A percentile compares a stretch with the other conserved stretches of the same genome.
phyloP scores from a whole-genome alignment of 2,113 vertebrate species.

The Hyaena hyaena region DNA sequence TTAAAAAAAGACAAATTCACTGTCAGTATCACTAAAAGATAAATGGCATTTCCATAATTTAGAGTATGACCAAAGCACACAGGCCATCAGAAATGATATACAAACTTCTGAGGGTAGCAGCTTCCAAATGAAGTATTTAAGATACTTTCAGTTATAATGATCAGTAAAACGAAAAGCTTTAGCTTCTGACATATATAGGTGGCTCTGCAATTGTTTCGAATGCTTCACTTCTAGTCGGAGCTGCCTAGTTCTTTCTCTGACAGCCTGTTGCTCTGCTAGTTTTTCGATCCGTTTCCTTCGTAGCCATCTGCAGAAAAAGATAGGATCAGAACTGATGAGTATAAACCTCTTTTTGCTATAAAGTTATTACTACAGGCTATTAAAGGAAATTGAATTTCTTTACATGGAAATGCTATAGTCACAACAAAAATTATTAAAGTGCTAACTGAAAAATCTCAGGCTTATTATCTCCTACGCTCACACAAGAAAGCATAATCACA shows the following conservation, averaged over 20 bases:
- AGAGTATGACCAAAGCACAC: conserved; percentile 70
- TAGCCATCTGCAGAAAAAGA: conserved; percentile 91
- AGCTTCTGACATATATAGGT: conserved; percentile 87
- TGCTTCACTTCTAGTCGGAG: conserved; percentile 91
- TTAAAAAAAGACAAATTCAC: conserved; percentile 65
- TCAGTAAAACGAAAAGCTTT: conserved; percentile 90
- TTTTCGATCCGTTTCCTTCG: conserved; percentile 93
- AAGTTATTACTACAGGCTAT: neutral
- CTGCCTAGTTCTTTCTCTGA: conserved; percentile 91
- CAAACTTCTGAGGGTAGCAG: conserved; percentile 59
- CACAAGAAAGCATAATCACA: neutral
- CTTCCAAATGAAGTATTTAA: conserved; percentile 57
- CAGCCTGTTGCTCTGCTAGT: conserved; percentile 89
- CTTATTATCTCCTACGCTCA: neutral
- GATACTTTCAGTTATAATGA: conserved; percentile 86
- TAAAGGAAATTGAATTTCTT: neutral
- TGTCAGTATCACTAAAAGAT: conserved; percentile 67
- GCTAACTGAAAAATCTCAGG: neutral
- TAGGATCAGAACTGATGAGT: neutral
- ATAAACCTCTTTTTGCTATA: neutral
- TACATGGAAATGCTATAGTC: neutral
- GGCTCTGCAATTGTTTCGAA: conserved; percentile 89
- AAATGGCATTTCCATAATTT: conserved; percentile 67
- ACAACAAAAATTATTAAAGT: neutral
- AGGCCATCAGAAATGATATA: conserved; percentile 57